Conservation (phyloP, 1,140 invertebrate species). For the Penaeus indicus region DNA sequence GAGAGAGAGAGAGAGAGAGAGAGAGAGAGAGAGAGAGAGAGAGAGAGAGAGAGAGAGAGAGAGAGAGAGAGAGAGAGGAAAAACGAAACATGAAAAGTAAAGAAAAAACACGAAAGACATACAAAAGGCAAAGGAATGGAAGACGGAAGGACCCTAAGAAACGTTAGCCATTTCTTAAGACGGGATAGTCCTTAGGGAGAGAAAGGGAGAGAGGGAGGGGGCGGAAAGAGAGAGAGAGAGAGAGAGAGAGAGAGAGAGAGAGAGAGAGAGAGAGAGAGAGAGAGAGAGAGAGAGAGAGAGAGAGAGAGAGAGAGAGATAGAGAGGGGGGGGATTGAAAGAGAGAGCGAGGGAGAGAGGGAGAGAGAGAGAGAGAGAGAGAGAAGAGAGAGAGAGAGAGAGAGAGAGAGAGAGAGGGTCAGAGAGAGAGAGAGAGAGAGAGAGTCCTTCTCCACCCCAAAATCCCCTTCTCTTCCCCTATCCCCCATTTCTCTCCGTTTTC, state of each 20-base stretch:
- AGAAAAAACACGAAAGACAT: not conserved
- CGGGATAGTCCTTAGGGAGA: not conserved
- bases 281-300: slow-evolving; percentile 14
- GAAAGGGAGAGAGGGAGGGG: not conserved
- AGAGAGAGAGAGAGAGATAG: slow-evolving; percentile 5
- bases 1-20: not conserved
- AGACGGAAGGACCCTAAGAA: too few relatives aligned
- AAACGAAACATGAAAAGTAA: not conserved
- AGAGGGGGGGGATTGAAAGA: not conserved
- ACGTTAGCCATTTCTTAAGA: too few relatives aligned
- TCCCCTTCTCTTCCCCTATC: not conserved
- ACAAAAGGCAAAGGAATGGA: not conserved
- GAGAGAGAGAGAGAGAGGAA: not conserved
- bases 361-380: not conserved
- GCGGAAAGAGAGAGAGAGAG: too few relatives aligned
- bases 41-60: slow-evolving; percentile 6
- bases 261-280: slow-evolving; percentile 14
- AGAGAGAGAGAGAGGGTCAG: not conserved
- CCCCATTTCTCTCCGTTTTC: too few relatives aligned
- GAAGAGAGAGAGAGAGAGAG: slow-evolving; percentile 9
- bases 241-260: slow-evolving; percentile 9
- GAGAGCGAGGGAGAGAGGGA: not conserved
- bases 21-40: not conserved
- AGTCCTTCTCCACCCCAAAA: not conserved
- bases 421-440: slow-evolving; percentile 14